Conservation (phyloP, 2,888 invertebrate genomes). For the Folsomia manolachei region DNA sequence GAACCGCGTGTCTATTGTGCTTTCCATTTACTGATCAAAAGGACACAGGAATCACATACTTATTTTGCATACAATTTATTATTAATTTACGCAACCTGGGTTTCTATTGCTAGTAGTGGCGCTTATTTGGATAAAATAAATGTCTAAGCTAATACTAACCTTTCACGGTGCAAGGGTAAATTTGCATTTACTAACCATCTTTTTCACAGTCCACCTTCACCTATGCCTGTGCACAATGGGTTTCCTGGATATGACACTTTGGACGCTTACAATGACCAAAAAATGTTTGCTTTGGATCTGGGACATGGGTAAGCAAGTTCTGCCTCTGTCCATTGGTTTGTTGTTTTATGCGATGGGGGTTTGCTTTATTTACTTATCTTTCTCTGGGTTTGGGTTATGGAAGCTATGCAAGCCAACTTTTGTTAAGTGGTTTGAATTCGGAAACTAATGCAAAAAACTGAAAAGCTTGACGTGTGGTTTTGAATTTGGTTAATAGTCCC, state of each 20-base stretch:
- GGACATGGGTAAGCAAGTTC: conserved; percentile 48
- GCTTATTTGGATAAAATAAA: too few relatives aligned
- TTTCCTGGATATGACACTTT: conserved; percentile 61
- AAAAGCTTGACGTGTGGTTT: not conserved
- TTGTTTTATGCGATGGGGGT: not conserved
- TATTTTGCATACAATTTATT: not conserved
- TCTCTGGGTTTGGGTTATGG: too few relatives aligned
- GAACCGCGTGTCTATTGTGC: too few relatives aligned
- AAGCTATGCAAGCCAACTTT: too few relatives aligned
- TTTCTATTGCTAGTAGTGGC: not conserved
- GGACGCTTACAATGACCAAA: conserved; percentile 49
- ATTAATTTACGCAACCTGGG: not conserved
- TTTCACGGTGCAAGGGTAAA: too few relatives aligned
- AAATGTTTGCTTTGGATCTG: conserved; percentile 49
- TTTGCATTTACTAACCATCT: not conserved
- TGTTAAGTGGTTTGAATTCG: not conserved
- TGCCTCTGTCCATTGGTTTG: not conserved
- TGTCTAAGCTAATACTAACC: not conserved
- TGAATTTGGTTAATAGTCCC: conserved; percentile 51
- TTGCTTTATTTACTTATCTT: too few relatives aligned
- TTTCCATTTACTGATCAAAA: too few relatives aligned
- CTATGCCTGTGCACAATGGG: conserved; percentile 88
- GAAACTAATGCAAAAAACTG: not conserved
- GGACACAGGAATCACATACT: too few relatives aligned
- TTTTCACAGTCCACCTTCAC: conserved; percentile 75